These are phyloP conservation scores for Cheilosia scutellata DNA, from an alignment of 2,888 invertebrate genomes.

Conservation along the genomic window DNA sequence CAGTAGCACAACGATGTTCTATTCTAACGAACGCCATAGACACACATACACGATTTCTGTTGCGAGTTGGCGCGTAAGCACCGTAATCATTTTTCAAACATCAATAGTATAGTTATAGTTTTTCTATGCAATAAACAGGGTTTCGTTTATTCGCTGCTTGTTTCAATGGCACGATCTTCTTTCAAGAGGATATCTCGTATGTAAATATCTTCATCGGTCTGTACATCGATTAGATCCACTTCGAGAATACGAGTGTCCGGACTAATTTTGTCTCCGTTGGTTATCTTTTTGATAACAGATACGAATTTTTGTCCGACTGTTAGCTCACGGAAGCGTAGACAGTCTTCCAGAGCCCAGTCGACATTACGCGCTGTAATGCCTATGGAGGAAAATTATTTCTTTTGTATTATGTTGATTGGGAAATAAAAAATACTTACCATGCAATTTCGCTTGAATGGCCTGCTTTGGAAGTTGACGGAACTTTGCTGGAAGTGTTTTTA, in stretches of 20 bases:
- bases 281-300: conserved; percentile 87
- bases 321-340: conserved; percentile 89
- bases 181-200: conserved; percentile 88
- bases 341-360: conserved; percentile 86
- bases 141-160: conserved; percentile 31
- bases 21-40: conserved; percentile 13
- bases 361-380: conserved; percentile 85
- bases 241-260: conserved; percentile 87
- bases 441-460: conserved; percentile 87
- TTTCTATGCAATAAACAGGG: conserved; percentile 18
- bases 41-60: conserved; percentile 9
- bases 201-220: conserved; percentile 88
- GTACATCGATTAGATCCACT: conserved; percentile 89
- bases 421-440: conserved; percentile 84
- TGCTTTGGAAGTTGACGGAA: conserved; percentile 88
- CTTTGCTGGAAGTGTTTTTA: conserved; percentile 85
- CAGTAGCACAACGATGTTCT: conserved; percentile 11
- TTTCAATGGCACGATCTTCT: conserved; percentile 86
- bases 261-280: conserved; percentile 86
- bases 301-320: conserved; percentile 89
- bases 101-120: conserved; percentile 15
- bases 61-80: conserved; percentile 34
- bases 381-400: conserved; percentile 77
- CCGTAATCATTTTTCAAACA: conserved; percentile 53
- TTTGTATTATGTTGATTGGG: not conserved